phyloP scores from a whole-genome alignment of 2,888 invertebrate genomes.

The Zygothrica quintamaculata region DNA sequence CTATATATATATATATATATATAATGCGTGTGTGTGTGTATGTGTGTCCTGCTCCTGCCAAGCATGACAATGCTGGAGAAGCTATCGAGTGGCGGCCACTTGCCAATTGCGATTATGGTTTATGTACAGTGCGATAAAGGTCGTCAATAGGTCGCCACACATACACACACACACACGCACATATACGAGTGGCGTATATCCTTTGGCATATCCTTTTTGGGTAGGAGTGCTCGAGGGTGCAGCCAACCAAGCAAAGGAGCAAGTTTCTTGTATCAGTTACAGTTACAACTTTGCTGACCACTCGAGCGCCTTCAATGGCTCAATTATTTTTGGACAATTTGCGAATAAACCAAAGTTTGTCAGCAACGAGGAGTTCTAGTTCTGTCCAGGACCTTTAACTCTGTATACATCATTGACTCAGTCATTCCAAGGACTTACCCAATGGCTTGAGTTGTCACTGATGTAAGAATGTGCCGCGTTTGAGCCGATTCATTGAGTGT shows the following conservation, averaged over 20 bases:
- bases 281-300: constrained; percentile 65
- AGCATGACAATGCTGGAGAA: constrained; percentile 68
- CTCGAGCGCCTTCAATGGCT: constrained; percentile 80
- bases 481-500: constrained; percentile 53
- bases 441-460: neutral
- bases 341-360: constrained; percentile 78
- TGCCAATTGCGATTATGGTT: constrained; percentile 83
- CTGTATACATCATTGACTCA: neutral
- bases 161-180: constrained; percentile 9
- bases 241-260: constrained; percentile 61
- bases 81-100: constrained; percentile 73
- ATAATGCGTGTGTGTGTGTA: constrained; percentile 25
- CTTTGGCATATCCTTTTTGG: constrained; percentile 19
- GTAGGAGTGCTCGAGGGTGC: neutral
- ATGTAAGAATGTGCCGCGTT: constrained; percentile 27
- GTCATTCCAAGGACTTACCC: neutral
- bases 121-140: constrained; percentile 82
- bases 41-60: constrained; percentile 46
- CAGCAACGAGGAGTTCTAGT: constrained; percentile 18
- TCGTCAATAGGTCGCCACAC: constrained; percentile 82
- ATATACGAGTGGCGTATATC: neutral
- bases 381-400: neutral
- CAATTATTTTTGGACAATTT: constrained; percentile 82
- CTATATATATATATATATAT: constrained; percentile 9
- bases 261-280: constrained; percentile 70